Conservation (phyloP, 1,140 invertebrate genomes). For the Bombus pascuorum region DNA sequence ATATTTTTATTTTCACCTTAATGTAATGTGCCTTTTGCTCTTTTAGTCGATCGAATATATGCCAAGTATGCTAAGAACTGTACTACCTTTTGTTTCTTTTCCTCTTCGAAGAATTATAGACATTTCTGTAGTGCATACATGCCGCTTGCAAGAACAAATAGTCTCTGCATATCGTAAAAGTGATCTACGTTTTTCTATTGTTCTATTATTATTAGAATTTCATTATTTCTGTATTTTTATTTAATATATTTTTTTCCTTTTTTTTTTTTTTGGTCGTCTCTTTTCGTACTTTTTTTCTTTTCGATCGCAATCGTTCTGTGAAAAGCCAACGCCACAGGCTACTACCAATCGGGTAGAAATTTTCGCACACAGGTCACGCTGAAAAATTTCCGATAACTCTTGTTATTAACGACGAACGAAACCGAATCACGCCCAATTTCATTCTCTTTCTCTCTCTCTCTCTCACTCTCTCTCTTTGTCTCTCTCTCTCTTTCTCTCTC, state of each 20-base stretch:
- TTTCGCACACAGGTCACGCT: conserved; percentile 39
- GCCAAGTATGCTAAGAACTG: conserved; percentile 62
- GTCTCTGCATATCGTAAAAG: conserved; percentile 52
- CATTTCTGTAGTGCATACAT: conserved; percentile 56
- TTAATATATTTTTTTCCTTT: background rate
- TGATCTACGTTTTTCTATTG: conserved; percentile 4
- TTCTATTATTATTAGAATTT: background rate
- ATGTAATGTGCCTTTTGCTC: conserved; percentile 66
- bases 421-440: conserved; percentile 53
- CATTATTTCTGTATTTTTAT: background rate
- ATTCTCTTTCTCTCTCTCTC: conserved; percentile 44
- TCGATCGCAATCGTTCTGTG: conserved; percentile 49
- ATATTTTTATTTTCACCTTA: conserved; percentile 32
- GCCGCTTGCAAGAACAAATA: conserved; percentile 59
- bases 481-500: background rate
- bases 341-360: conserved; percentile 41
- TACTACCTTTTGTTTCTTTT: conserved; percentile 46
- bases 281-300: conserved; percentile 21
- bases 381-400: conserved; percentile 47
- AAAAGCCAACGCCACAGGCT: conserved; percentile 34
- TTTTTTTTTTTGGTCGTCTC: background rate
- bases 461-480: conserved; percentile 31
- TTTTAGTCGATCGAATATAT: conserved; percentile 66
- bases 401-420: conserved; percentile 51
- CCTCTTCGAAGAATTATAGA: conserved; percentile 45